Conservation (phyloP, 2,797 vertebrate genomes). For the Sebastes alutus region DNA sequence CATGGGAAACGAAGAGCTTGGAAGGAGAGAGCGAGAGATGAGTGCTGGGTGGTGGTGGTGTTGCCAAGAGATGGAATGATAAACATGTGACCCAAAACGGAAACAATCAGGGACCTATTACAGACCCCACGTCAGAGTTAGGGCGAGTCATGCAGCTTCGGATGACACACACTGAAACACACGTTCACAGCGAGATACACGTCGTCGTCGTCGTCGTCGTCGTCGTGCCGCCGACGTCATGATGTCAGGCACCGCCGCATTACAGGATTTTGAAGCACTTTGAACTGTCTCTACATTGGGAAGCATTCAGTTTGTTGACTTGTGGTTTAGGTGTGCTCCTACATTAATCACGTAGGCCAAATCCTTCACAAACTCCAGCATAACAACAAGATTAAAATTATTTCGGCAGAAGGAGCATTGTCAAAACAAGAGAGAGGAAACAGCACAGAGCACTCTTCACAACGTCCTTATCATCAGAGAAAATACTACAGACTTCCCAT, state of each 20-base stretch:
- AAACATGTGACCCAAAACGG: slow-evolving; percentile 74
- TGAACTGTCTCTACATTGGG: neutral
- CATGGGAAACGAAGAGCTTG: neutral
- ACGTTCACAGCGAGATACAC: slow-evolving; percentile 53
- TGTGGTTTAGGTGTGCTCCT: neutral
- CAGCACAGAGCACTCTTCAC: slow-evolving; percentile 21
- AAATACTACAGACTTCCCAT: slow-evolving; percentile 63
- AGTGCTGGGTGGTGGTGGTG: slow-evolving; percentile 69
- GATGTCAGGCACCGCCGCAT: neutral
- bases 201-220: slow-evolving; percentile 11
- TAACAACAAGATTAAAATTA: neutral
- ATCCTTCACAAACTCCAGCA: neutral
- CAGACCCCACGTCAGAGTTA: slow-evolving; percentile 73
- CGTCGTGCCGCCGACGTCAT: neutral
- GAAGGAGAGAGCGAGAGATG: slow-evolving; percentile 1
- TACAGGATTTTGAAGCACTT: neutral
- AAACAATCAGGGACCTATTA: slow-evolving; percentile 78
- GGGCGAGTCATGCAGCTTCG: slow-evolving; percentile 47
- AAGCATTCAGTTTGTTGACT: slow-evolving; percentile 21
- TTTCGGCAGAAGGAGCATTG: neutral
- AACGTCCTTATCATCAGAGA: slow-evolving; percentile 41
- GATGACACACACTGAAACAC: slow-evolving; percentile 58
- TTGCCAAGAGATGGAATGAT: slow-evolving; percentile 70
- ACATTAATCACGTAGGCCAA: slow-evolving; percentile 25
- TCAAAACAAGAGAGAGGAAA: slow-evolving; percentile 44